These are phyloP conservation scores for Myocastor coypus DNA, from an alignment of 2,113 vertebrate species.

Conservation along the genomic window DNA sequence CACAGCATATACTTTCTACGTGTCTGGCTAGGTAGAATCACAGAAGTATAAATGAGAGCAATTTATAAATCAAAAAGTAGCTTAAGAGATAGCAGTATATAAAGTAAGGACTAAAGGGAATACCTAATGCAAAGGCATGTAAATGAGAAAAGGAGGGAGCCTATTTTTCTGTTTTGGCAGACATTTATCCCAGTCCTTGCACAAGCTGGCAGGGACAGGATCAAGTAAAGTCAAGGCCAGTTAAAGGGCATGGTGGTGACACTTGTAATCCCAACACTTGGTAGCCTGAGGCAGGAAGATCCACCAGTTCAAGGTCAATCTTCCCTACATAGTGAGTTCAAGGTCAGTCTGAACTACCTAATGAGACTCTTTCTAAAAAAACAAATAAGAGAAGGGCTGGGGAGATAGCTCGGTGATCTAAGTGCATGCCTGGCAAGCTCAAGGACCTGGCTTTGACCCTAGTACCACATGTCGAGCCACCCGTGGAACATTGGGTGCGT, in stretches of 20 bases:
- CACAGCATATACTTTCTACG: background rate
- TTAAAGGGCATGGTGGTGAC: background rate
- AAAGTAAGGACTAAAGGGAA: background rate
- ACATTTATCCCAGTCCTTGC: background rate
- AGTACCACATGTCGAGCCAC: no score
- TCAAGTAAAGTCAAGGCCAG: constrained; percentile 46
- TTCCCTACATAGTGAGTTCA: background rate
- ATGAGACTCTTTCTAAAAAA: background rate
- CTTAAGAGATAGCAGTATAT: background rate
- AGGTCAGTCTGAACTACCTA: background rate
- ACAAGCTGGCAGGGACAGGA: background rate
- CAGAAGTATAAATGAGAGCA: background rate
- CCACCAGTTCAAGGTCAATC: background rate
- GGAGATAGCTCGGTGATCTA: no score
- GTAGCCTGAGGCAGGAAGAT: background rate
- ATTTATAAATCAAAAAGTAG: background rate
- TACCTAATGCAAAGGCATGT: background rate
- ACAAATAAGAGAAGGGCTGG: no score
- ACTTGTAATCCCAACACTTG: background rate
- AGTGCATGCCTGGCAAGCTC: no score
- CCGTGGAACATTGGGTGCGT: no score
- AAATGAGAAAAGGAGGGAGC: background rate
- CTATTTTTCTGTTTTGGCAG: background rate
- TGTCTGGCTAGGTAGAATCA: background rate
- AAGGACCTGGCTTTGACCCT: no score